These are phyloP conservation scores for Erebia palarica DNA, from an alignment of 2,888 invertebrate species.

Conservation along the genomic window DNA sequence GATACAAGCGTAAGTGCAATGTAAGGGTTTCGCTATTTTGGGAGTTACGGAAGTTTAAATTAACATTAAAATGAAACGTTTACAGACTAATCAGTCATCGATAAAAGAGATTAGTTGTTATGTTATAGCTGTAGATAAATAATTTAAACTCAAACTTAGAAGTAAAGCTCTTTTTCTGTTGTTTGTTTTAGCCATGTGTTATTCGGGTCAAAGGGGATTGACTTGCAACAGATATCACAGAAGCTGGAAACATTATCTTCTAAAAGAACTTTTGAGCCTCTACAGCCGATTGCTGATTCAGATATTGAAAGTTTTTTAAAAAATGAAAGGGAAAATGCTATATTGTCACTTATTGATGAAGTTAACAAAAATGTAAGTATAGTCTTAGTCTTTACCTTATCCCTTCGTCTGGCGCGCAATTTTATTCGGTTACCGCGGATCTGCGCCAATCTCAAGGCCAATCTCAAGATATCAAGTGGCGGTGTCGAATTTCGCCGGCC, in stretches of 20 bases:
- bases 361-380: constrained; percentile 90
- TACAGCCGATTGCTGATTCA: constrained; percentile 94
- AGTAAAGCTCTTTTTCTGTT: background rate
- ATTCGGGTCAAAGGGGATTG: constrained; percentile 95
- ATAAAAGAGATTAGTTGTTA: too few species aligned
- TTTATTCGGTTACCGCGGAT: too few species aligned
- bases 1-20: constrained; percentile 91
- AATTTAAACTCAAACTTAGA: background rate
- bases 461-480: too few species aligned
- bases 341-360: constrained; percentile 94
- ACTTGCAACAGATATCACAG: constrained; percentile 95
- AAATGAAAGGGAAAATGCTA: constrained; percentile 97
- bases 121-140: too few species aligned
- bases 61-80: too few species aligned
- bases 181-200: constrained; percentile 87
- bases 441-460: too few species aligned
- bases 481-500: too few species aligned
- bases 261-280: constrained; percentile 92
- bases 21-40: background rate
- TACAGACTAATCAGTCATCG: too few species aligned
- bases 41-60: too few species aligned
- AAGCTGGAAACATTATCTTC: constrained; percentile 94
- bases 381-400: background rate
- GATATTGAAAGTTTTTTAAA: constrained; percentile 95
- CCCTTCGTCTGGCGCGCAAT: too few species aligned